Percentiles rank a stretch among this genome's conserved stretches.
phyloP scores from a whole-genome alignment of 1,140 invertebrate genomes.

The Bathynomus jamesi region DNA sequence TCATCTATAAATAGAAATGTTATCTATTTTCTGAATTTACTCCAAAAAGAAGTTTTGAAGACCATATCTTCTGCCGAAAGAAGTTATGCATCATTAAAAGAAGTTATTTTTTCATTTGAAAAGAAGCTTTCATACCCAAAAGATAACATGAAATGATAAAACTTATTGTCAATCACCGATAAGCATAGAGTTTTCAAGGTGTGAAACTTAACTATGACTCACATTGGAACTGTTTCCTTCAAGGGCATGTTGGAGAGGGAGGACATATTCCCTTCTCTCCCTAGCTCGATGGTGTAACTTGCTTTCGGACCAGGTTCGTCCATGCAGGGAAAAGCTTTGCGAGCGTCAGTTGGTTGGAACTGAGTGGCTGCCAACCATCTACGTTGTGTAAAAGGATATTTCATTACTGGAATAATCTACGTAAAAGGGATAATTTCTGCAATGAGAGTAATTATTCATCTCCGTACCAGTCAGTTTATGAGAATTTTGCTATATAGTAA shows the following conservation, averaged over 20 bases:
- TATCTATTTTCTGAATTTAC: too few species aligned
- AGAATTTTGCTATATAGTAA: too few species aligned
- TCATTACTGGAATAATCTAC: background rate
- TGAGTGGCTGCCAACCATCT: constrained; percentile 47
- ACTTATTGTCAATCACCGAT: background rate
- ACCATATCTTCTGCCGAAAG: too few species aligned
- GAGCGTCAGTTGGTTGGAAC: constrained; percentile 76
- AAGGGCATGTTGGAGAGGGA: constrained; percentile 77
- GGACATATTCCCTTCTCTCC: constrained; percentile 54
- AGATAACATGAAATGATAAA: background rate
- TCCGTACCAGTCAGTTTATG: too few species aligned
- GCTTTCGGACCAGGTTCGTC: constrained; percentile 89
- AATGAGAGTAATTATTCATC: too few species aligned
- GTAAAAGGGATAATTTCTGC: background rate
- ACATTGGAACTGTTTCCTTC: constrained; percentile 20
- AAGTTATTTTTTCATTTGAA: too few species aligned
- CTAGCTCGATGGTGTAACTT: constrained; percentile 64
- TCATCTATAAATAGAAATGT: too few species aligned
- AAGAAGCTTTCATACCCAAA: too few species aligned
- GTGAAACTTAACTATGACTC: background rate
- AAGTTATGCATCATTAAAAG: too few species aligned
- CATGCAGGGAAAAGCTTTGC: constrained; percentile 88
- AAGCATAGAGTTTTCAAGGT: background rate
- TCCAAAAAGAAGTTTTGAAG: too few species aligned
- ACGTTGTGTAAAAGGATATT: background rate